Evolutionary conservation across 2,797 vertebrate species (phyloP).

Genomic region (Clarias pachynema): DNA sequence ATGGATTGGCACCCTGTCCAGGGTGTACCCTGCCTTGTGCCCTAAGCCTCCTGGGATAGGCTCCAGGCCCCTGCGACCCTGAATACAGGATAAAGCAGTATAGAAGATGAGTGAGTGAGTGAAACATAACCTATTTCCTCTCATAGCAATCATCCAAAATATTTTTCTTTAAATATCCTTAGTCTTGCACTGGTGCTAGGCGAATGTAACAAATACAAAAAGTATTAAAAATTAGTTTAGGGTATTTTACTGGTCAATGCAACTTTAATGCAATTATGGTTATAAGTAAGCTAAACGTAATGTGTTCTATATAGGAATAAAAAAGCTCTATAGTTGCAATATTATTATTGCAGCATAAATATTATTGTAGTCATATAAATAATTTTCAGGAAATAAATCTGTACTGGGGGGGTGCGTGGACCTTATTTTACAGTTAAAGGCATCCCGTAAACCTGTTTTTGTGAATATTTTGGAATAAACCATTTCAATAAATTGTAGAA

Average conservation of each 20-base stretch:
- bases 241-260: background rate
- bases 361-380: background rate
- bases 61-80: too few relatives aligned
- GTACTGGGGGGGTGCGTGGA: background rate
- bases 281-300: background rate
- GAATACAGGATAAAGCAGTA: too few relatives aligned
- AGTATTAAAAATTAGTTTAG: background rate
- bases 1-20: too few relatives aligned
- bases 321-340: background rate
- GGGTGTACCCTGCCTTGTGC: too few relatives aligned
- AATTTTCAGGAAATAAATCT: constrained; percentile 14
- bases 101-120: too few relatives aligned
- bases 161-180: background rate
- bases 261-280: background rate
- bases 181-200: background rate
- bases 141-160: background rate
- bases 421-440: background rate
- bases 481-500: background rate
- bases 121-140: background rate
- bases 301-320: background rate
- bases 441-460: background rate
- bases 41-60: too few relatives aligned
- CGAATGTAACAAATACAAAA: background rate
- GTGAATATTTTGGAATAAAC: too few relatives aligned
- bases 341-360: background rate